Conservation (phyloP, 2,888 invertebrate genomes). For the Scrobipalpa costella region DNA sequence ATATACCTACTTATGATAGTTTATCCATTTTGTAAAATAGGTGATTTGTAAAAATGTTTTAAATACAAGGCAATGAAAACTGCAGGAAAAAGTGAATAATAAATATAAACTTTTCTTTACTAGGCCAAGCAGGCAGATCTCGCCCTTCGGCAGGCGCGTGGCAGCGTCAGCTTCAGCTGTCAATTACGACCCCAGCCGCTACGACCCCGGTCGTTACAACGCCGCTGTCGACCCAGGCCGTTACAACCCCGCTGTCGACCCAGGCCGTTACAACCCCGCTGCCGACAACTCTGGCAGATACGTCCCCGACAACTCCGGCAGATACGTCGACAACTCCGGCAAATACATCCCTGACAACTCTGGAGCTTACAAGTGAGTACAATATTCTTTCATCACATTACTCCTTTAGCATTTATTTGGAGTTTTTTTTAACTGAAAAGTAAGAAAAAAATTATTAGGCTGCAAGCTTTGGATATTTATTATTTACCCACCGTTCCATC, state of each 20-base stretch:
- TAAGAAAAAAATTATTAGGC: no score
- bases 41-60: no score
- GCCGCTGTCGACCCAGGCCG: conserved; percentile 43
- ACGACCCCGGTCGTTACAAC: conserved; percentile 39
- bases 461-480: no score
- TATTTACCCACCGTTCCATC: no score
- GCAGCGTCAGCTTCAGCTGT: conserved; percentile 35
- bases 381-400: no score
- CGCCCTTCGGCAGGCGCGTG: conserved; percentile 29
- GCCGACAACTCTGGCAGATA: conserved; percentile 52
- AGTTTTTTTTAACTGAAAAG: no score
- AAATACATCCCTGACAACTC: conserved; percentile 53
- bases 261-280: conserved; percentile 43
- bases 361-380: conserved; percentile 59
- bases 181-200: conserved; percentile 44
- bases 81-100: neutral
- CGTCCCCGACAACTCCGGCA: conserved; percentile 55
- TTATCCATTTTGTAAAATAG: no score
- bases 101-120: neutral
- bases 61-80: neutral
- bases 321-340: conserved; percentile 55
- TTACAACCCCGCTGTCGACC: conserved; percentile 43
- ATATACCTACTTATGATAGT: no score
- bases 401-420: no score
- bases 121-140: neutral